phyloP scores from a whole-genome alignment of 2,113 vertebrate genomes.

The Brachypodius melanocephalos region DNA sequence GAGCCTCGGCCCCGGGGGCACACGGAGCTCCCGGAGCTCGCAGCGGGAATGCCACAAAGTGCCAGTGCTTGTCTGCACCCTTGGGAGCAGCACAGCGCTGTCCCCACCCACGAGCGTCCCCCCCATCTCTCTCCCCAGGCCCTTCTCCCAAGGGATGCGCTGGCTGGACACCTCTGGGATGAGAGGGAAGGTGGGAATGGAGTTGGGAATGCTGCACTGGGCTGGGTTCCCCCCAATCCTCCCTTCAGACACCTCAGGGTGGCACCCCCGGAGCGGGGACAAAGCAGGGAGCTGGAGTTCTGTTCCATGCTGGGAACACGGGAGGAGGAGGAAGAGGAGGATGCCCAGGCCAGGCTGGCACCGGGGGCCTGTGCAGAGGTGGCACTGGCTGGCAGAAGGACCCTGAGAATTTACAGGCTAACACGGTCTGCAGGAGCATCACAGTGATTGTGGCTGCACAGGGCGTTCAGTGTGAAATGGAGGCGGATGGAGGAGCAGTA shows the following conservation, averaged over 20 bases:
- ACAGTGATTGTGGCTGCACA: constrained; percentile 54
- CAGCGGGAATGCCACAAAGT: not conserved
- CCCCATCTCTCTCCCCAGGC: not conserved
- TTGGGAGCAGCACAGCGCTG: not conserved
- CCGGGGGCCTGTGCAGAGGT: constrained; percentile 15
- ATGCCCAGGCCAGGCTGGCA: not conserved
- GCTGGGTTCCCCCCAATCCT: not conserved
- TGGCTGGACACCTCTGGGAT: not conserved
- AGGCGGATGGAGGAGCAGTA: not conserved
- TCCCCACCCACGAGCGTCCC: not conserved
- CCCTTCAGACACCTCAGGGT: not conserved
- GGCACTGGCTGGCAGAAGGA: constrained; percentile 60
- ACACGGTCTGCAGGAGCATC: constrained; percentile 50
- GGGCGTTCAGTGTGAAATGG: constrained; percentile 4
- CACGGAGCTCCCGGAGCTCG: not conserved
- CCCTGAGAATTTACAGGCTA: constrained; percentile 61
- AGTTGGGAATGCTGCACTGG: not conserved
- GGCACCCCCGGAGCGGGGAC: not conserved
- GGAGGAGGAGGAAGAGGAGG: not conserved
- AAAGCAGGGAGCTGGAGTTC: not conserved
- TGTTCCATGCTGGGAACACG: not conserved
- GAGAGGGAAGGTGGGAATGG: not conserved
- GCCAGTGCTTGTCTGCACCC: not conserved
- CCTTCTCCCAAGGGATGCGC: not conserved
- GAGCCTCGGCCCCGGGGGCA: not conserved